Base-by-base conservation (phyloP, 2,888 invertebrate genomes). In the Rotaria macrura region DNA sequence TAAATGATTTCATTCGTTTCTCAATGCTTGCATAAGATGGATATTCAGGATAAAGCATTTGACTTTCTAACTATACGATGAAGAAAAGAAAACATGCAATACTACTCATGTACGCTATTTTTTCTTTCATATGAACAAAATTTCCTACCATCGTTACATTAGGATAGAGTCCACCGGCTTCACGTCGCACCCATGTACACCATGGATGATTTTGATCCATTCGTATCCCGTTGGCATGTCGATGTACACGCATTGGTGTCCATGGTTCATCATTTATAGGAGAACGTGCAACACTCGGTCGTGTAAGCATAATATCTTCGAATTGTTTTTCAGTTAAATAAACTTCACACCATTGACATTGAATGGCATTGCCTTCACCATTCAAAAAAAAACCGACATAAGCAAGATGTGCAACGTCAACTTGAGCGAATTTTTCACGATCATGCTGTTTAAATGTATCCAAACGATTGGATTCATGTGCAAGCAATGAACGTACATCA, bases 241-340 rank as follows among this genome's bases (percentile, higher is more conserved):
- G 79, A 79, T 79, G 79, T 25, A 79, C 79, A 43, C 43, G 79
- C 79, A 79, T 79, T 1, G 79, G 79, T 79, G 79, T 79, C 79
- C 79, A 79, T 79, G 40, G 40, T n/a, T 79, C 79, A 43, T 79
- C 79, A 43, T 25, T 20, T 34, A 65, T 1, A 20, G 65, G 1
- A 20, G 65, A 34, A 34, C 65, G 65, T 5, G 17, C 29, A 65
- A 65, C 14, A 65, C 20, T 34, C 17, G 65, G 65, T 34, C 65
- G 65, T n/a, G 25, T 40, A 43, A 3, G 9, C 43, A 79, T 43
- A n/a, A 79, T 43, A 40, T 43, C 25, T 40, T 79, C n/a, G n/a
- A 79, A 79, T 12, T 43, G 10, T 25, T 43, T 7, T 79, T 79
- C 79, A 25, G 23, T 79, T 43, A 79, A 40, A n/a, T n/a, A 2